These are phyloP conservation scores for Lycodopsis pacificus DNA, from an alignment of 2,797 vertebrate species.

Conservation along the genomic window DNA sequence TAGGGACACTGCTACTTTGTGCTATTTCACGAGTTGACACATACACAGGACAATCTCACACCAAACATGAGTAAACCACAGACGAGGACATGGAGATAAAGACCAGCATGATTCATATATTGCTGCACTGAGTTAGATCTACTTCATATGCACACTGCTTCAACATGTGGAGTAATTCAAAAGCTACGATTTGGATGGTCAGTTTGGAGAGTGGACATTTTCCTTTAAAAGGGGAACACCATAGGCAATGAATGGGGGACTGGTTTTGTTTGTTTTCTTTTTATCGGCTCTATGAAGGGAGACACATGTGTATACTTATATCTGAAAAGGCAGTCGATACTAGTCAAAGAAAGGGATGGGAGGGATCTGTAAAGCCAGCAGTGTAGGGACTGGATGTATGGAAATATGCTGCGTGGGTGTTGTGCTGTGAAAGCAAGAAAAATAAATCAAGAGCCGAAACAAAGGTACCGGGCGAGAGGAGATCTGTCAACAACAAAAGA, in stretches of 20 bases:
- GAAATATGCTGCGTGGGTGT: no score
- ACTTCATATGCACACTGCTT: no score
- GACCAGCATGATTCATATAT: background rate
- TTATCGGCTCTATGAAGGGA: no score
- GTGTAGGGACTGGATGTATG: no score
- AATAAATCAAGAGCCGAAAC: background rate
- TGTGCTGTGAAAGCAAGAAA: no score
- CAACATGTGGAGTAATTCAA: no score
- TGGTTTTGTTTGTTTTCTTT: background rate
- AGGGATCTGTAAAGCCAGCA: no score
- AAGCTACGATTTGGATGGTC: background rate
- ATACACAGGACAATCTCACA: background rate
- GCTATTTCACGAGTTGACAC: background rate
- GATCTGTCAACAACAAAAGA: background rate
- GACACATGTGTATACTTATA: background rate
- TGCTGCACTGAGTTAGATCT: no score
- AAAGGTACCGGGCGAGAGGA: background rate
- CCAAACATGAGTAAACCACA: background rate
- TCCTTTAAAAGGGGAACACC: background rate
- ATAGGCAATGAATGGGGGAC: background rate
- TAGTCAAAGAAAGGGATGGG: background rate
- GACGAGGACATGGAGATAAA: background rate
- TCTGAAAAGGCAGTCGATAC: background rate
- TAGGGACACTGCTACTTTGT: background rate
- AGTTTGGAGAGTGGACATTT: background rate